phyloP scores from a whole-genome alignment of 2,113 vertebrate genomes.

The Tragelaphus buxtoni region DNA sequence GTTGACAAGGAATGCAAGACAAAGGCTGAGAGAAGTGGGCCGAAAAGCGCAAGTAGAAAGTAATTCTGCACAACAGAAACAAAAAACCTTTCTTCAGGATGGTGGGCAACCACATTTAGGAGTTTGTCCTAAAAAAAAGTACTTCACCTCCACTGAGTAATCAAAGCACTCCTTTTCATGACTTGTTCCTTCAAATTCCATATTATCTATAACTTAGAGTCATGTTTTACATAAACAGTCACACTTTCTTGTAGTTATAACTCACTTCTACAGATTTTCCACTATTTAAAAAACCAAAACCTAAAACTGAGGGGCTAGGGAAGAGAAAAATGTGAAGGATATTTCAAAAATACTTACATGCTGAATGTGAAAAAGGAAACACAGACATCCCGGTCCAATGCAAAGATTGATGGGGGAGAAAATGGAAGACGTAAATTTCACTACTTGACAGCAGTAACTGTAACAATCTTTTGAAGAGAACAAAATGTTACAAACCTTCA shows the following conservation, averaged over 20 bases:
- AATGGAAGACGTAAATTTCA: constrained; percentile 18
- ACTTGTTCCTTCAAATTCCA: not conserved
- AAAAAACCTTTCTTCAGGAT: not conserved
- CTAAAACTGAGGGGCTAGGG: not conserved
- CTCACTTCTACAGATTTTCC: not conserved
- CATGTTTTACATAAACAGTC: not conserved
- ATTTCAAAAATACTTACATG: constrained; percentile 84
- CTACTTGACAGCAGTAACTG: not conserved
- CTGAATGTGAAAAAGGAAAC: constrained; percentile 66
- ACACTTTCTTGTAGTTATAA: not conserved
- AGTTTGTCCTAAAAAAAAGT: not conserved
- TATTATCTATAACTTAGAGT: not conserved
- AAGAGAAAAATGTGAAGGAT: not conserved
- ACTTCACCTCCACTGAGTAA: not conserved
- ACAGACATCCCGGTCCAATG: constrained; percentile 56
- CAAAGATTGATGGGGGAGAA: constrained; percentile 60
- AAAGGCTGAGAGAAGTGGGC: not conserved
- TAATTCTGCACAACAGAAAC: not conserved
- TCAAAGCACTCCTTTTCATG: not conserved
- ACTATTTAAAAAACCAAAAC: not conserved
- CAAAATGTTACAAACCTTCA: constrained; percentile 87
- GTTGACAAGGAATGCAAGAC: not conserved
- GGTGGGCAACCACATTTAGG: not conserved
- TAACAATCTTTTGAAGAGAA: not conserved
- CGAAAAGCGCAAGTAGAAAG: not conserved